phyloP scores from a whole-genome alignment of 1,140 invertebrate genomes.

The Palaemon carinicauda region DNA sequence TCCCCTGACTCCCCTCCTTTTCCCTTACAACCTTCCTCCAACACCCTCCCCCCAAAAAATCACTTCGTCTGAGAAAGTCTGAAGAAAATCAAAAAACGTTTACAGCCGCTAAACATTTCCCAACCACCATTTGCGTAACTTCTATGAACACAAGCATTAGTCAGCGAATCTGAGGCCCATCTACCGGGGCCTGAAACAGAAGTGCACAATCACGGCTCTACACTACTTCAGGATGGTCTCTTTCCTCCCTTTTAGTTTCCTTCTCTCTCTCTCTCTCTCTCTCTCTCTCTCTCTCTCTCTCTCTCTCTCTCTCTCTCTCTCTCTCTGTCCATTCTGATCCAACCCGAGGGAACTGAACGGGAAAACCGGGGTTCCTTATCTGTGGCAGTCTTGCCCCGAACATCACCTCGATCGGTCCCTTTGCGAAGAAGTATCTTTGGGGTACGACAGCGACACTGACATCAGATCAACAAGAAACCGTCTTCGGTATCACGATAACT shows the following conservation, averaged over 20 bases:
- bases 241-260: not conserved
- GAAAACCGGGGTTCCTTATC: not conserved
- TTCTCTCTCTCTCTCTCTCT: not conserved
- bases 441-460: not conserved
- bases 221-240: not conserved
- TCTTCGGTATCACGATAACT: too few relatives aligned
- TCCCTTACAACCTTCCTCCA: too few relatives aligned
- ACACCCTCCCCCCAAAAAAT: too few relatives aligned
- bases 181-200: not conserved
- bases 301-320: not conserved
- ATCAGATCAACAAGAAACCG: too few relatives aligned
- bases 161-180: not conserved
- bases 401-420: not conserved
- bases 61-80: too few relatives aligned
- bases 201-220: not conserved
- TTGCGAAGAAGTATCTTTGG: not conserved
- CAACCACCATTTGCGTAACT: not conserved
- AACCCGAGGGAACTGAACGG: not conserved
- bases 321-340: not conserved
- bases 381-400: not conserved
- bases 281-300: not conserved
- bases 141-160: not conserved
- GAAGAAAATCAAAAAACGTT: too few relatives aligned
- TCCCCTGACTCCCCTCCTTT: too few relatives aligned
- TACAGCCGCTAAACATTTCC: too few relatives aligned